These are phyloP conservation scores for Phenganax marumi DNA, from an alignment of 92 coral and sea anemone genomes.

Conservation along the genomic window DNA sequence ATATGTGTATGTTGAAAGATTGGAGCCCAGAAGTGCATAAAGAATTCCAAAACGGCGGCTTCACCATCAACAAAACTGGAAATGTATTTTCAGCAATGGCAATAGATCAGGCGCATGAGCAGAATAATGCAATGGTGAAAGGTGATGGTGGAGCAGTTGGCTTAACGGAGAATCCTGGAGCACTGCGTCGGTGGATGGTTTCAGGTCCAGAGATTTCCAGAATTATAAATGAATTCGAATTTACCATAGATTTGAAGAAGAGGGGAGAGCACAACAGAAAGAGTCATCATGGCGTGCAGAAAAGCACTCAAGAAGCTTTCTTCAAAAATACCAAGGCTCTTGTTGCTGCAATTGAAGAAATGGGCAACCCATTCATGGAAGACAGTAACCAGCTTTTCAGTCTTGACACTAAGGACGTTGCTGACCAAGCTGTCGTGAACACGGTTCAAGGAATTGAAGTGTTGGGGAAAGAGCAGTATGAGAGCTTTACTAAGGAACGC, in stretches of 20 bases:
- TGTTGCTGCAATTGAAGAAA: slow-evolving; percentile 17
- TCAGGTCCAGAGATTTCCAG: slow-evolving; percentile 36
- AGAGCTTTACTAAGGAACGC: slow-evolving; percentile 42
- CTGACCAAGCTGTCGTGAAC: slow-evolving; percentile 46
- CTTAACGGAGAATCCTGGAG: slow-evolving; percentile 25
- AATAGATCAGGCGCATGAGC: slow-evolving; percentile 39
- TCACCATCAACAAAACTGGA: slow-evolving; percentile 19
- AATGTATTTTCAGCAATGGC: slow-evolving; percentile 44
- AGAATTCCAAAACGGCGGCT: slow-evolving; percentile 27
- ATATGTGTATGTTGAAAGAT: slow-evolving; percentile 28
- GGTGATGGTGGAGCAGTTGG: slow-evolving; percentile 39
- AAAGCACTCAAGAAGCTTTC: slow-evolving; percentile 6
- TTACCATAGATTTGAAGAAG: slow-evolving; percentile 12
- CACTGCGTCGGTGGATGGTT: slow-evolving; percentile 35
- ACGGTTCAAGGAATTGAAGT: slow-evolving; percentile 49
- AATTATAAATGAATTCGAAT: slow-evolving; percentile 23
- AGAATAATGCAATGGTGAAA: slow-evolving; percentile 40
- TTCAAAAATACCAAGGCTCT: slow-evolving; percentile 21
- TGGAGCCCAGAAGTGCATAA: slow-evolving; percentile 20
- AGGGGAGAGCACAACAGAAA: background rate
- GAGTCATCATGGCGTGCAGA: slow-evolving; percentile 28
- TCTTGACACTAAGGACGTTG: slow-evolving; percentile 53
- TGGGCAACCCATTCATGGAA: slow-evolving; percentile 58
- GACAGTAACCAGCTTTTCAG: slow-evolving; percentile 42
- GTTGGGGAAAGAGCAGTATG: slow-evolving; percentile 45